phyloP scores from a whole-genome alignment of 2,113 vertebrate species.

The Daboia siamensis region DNA sequence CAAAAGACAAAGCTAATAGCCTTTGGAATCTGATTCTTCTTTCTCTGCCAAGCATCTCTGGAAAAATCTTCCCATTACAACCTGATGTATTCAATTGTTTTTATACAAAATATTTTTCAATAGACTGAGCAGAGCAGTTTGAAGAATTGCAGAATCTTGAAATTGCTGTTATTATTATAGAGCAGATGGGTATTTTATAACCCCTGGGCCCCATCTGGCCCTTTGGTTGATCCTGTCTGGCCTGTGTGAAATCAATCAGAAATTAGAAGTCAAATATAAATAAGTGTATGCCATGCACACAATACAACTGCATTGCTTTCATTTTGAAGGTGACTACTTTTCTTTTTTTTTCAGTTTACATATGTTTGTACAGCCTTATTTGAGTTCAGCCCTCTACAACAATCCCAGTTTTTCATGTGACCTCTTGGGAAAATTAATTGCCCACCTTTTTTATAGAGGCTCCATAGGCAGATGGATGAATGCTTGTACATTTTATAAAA shows the following conservation, averaged over 20 bases:
- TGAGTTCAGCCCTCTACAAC: not conserved
- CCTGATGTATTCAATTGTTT: not conserved
- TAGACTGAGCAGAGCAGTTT: not conserved
- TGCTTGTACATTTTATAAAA: not conserved
- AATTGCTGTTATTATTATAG: not conserved
- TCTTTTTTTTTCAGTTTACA: not conserved
- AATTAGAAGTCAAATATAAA: not conserved
- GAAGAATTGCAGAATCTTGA: not conserved
- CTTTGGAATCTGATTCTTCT: not conserved
- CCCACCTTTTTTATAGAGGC: not conserved
- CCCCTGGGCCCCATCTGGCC: not conserved
- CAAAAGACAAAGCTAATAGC: not conserved
- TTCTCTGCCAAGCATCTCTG: not conserved
- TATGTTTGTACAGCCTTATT: not conserved
- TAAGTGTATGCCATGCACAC: not conserved
- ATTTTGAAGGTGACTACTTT: not conserved
- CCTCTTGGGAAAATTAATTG: not conserved
- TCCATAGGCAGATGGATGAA: not conserved
- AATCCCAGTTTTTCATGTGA: not conserved
- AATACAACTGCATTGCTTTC: not conserved
- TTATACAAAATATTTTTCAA: not conserved
- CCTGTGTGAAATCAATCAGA: not conserved
- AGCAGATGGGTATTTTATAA: not conserved
- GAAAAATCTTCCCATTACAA: not conserved
- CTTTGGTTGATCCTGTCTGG: not conserved